phyloP scores from a whole-genome alignment of 2,113 vertebrate genomes.

The Nannospalax galili region DNA sequence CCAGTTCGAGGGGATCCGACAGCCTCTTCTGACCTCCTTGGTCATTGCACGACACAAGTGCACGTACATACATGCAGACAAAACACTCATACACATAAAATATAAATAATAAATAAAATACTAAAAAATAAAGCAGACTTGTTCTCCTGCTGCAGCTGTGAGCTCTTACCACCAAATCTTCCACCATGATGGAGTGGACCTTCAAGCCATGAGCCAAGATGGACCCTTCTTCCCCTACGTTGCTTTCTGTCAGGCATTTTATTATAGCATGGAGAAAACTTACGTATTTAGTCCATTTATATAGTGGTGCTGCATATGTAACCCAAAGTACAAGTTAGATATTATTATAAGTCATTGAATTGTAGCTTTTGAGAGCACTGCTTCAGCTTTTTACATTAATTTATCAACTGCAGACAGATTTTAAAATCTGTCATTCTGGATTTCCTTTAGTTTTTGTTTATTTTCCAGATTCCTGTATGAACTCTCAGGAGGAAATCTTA shows the following conservation, averaged over 20 bases:
- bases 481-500: background rate
- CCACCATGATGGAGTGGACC: background rate
- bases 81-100: no score
- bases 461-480: background rate
- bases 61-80: no score
- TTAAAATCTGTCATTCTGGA: background rate
- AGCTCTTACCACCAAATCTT: background rate
- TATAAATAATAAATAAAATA: no score
- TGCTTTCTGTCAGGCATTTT: background rate
- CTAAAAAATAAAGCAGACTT: no score
- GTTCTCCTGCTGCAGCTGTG: background rate
- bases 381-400: background rate
- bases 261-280: background rate
- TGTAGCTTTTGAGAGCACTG: background rate
- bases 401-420: conserved; percentile 4
- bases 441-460: background rate
- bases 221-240: background rate
- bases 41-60: no score
- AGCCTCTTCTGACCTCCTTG: no score
- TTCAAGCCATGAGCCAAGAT: no score
- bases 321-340: background rate
- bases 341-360: background rate
- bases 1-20: no score
- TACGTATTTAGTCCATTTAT: background rate
- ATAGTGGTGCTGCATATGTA: background rate